Conservation (phyloP, 1,140 invertebrate species). For the Colletes latitarsis region DNA sequence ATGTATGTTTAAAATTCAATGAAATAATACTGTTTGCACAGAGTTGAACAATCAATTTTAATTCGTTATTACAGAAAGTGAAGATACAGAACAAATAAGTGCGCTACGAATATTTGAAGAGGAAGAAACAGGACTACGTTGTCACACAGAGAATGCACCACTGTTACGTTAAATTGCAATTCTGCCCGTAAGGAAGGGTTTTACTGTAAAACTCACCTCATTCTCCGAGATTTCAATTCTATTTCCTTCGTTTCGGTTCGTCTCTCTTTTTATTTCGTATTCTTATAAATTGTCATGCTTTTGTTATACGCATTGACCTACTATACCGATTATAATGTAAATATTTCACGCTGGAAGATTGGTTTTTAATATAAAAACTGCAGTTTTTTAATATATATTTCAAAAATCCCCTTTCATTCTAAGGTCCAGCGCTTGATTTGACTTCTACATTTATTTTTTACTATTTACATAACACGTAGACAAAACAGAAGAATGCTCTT, state of each 20-base stretch:
- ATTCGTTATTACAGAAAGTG: background rate
- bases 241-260: background rate
- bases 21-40: no score
- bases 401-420: no score
- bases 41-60: background rate
- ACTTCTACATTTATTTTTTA: no score
- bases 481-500: no score
- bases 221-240: constrained; percentile 38
- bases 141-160: background rate
- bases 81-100: background rate
- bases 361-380: no score
- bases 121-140: constrained; percentile 6
- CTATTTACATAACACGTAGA: no score
- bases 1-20: no score
- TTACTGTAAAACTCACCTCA: constrained; percentile 40
- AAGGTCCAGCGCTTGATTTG: no score
- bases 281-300: background rate
- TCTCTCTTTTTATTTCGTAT: background rate
- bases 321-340: background rate
- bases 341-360: no score
- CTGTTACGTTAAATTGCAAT: background rate
- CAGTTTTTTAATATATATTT: no score
- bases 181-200: constrained; percentile 53
- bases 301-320: background rate
- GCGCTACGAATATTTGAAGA: background rate